Evolutionary conservation across 2,888 invertebrate species (phyloP).

Genomic region (Tanypteryx hageni): DNA sequence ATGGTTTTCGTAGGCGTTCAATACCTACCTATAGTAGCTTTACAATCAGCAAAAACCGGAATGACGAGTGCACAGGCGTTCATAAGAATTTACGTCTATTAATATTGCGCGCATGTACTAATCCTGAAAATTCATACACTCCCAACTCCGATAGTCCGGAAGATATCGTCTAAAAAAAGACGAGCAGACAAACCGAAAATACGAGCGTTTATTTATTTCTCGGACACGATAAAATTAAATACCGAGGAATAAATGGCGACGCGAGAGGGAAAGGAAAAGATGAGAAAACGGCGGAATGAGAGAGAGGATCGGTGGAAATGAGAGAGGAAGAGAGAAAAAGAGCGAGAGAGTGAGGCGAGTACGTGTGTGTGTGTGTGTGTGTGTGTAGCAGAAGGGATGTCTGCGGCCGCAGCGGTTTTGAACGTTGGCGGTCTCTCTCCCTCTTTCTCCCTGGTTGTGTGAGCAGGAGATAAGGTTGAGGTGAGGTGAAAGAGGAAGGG

Average conservation of each 20-base stretch:
- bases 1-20: no score
- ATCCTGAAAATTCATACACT: no score
- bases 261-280: neutral
- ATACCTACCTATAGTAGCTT: no score
- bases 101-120: no score
- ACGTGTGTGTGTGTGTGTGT: neutral
- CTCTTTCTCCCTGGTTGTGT: neutral
- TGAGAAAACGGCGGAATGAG: neutral
- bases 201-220: no score
- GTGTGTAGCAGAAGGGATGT: neutral
- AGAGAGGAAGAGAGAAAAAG: neutral
- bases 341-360: neutral
- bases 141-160: no score
- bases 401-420: conserved; percentile 4
- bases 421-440: conserved; percentile 1
- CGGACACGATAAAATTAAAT: no score
- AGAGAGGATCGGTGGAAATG: neutral
- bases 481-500: neutral
- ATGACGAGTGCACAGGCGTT: no score
- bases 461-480: conserved; percentile 20
- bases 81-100: no score
- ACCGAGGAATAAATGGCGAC: neutral
- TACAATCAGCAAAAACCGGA: no score
- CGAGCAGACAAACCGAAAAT: no score
- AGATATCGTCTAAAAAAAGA: no score